Conservation (phyloP, 2,113 vertebrate genomes). For the Panurus biarmicus region DNA sequence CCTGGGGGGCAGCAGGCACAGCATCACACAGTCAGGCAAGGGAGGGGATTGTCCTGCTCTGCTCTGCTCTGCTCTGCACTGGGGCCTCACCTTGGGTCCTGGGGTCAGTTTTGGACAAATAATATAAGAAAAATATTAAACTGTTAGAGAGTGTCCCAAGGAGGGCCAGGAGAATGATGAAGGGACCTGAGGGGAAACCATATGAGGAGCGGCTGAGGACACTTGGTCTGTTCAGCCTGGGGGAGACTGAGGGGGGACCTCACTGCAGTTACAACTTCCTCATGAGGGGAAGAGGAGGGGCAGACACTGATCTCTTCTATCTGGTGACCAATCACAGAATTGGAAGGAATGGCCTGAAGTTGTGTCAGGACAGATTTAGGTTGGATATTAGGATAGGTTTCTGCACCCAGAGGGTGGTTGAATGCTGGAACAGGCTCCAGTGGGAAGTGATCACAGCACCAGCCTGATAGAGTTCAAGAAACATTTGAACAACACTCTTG, state of each 20-base stretch:
- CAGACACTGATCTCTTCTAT: neutral
- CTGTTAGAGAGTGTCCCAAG: neutral
- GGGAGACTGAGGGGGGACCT: neutral
- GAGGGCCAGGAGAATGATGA: neutral
- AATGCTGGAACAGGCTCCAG: neutral
- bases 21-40: fast-evolving
- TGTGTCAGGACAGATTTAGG: neutral
- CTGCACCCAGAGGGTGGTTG: fast-evolving
- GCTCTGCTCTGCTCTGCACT: neutral
- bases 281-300: neutral
- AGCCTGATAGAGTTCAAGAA: neutral
- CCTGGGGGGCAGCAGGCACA: neutral
- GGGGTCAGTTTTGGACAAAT: fast-evolving
- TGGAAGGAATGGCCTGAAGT: neutral
- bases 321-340: too few relatives aligned
- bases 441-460: neutral
- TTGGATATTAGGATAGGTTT: neutral
- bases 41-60: neutral
- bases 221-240: neutral
- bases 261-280: neutral
- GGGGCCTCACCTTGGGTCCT: fast-evolving
- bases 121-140: neutral
- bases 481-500: fast-evolving
- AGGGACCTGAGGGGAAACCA: fast-evolving
- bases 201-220: neutral